Evolutionary conservation across 2,888 invertebrate species (phyloP).

Genomic region (Glomeris marginata): DNA sequence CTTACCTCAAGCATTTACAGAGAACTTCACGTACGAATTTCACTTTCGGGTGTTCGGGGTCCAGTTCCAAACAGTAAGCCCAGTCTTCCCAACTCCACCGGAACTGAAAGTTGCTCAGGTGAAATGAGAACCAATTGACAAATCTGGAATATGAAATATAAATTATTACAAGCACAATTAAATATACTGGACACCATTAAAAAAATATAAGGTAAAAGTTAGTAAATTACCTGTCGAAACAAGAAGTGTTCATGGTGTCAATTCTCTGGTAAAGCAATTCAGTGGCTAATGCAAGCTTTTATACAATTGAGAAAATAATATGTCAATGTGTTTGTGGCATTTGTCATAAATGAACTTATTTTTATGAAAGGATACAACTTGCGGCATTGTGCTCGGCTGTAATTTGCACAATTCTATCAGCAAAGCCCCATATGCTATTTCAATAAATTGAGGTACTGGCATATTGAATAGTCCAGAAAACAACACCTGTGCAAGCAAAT

Average conservation of each 20-base stretch:
- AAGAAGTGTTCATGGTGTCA: conserved; percentile 91
- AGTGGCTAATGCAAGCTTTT: conserved; percentile 76
- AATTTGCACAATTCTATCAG: conserved; percentile 93
- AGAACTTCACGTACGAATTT: conserved; percentile 88
- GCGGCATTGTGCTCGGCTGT: conserved; percentile 93
- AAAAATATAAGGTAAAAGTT: no score
- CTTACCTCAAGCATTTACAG: conserved; percentile 70
- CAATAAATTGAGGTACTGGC: conserved; percentile 73
- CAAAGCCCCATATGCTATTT: conserved; percentile 86
- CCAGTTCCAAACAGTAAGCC: conserved; percentile 70
- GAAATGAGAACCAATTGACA: conserved; percentile 94
- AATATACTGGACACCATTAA: no score
- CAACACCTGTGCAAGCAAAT: conserved; percentile 42
- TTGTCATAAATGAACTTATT: neutral
- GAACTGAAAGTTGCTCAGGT: conserved; percentile 97
- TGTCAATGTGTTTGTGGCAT: neutral
- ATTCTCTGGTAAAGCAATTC: conserved; percentile 92
- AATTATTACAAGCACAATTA: no score
- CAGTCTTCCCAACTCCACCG: conserved; percentile 99
- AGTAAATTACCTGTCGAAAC: conserved; percentile 63
- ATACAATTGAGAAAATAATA: neutral
- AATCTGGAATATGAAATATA: no score
- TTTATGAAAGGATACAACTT: conserved; percentile 36
- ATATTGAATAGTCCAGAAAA: conserved; percentile 87
- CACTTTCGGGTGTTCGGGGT: conserved; percentile 78